Base-by-base conservation (phyloP, 2,888 invertebrate species). In the Conomelus anceps region DNA sequence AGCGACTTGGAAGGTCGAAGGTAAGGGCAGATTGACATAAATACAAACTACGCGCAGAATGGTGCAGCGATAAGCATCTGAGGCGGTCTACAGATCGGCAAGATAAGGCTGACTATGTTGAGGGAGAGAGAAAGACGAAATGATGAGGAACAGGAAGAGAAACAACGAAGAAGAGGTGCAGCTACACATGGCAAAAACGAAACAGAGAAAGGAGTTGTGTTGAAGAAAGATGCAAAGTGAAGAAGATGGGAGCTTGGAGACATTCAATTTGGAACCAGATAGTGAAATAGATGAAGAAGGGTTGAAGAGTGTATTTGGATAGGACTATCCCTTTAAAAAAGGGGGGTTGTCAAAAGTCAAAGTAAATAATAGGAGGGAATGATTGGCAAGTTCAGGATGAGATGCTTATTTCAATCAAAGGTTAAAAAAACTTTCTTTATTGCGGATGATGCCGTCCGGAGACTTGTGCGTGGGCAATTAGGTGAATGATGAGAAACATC, bases 21-120 rank as follows among this genome's bases (percentile, higher is more conserved):
- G n/a, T n/a, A 63, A 63, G 63, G 20, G 86, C 26, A 29, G n/a
- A 86, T n/a, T 86, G 86, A 86, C 86, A 86, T 24, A 86, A 86
- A 86, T 86, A 86, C 86, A 86, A 86, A 86, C 86, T 26, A 86
- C 24, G n/a, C 29, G 86, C 86, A 63, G 63, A 63, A 63, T 63
- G 86, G 86, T 24, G 86, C 24, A 29, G 24, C 23, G 86, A 86
- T 86, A 26, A 23, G 86, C 86, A 86, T 86, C 86, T 26, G n/a
- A n/a, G 63, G 63, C n/a, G 63, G 63, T 20, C 63, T 41, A 17
- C 41, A 13, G 41, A 41, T 41, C 63, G n/a, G n/a, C 0, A 4
- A 63, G 63, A 63, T 63, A 63, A 63, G 63, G 17, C n/a, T n/a
- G 63, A 63, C 63, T 63, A 63, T 63, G 63, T 63, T 63, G 63